A percentile compares a stretch with the other conserved stretches of the same genome.
These are phyloP conservation scores for Sula dactylatra DNA, from an alignment of 2,113 vertebrate species.

Conservation along the genomic window DNA sequence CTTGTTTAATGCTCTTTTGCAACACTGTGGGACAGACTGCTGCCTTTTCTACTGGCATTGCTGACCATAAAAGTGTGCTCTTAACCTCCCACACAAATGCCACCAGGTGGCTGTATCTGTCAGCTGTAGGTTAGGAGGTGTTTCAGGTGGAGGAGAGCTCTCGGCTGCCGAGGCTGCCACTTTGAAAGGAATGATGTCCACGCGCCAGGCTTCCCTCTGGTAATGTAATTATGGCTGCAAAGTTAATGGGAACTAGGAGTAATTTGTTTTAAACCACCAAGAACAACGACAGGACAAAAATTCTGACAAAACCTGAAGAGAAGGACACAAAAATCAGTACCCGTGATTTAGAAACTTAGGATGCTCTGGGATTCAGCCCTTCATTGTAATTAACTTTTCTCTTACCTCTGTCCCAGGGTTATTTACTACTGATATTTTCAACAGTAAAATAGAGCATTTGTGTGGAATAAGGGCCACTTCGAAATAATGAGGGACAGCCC, in stretches of 20 bases:
- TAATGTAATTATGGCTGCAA: neutral
- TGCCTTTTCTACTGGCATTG: neutral
- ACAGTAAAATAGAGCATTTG: neutral
- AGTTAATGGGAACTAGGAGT: neutral
- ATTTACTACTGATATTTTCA: neutral
- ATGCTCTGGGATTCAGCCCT: neutral
- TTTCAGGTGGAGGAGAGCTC: neutral
- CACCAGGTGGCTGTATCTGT: neutral
- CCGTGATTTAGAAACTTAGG: neutral
- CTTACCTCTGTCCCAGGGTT: neutral
- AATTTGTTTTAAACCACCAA: neutral
- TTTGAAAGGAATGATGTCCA: neutral
- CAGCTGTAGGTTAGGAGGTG: neutral
- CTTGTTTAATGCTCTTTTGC: neutral
- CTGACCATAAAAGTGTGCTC: neutral
- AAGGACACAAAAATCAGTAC: neutral
- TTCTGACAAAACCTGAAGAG: neutral
- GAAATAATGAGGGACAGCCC: neutral
- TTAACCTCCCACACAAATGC: neutral
- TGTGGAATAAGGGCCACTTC: neutral
- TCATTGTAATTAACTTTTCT: neutral
- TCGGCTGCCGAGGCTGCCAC: neutral
- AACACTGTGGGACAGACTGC: rapidly evolving
- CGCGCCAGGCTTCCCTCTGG: neutral
- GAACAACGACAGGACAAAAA: neutral